Percentiles rank a stretch among this genome's conserved stretches.
These are phyloP conservation scores for Parazoanthus darwini DNA, from an alignment of 92 coral and sea anemone species.

Conservation along the genomic window DNA sequence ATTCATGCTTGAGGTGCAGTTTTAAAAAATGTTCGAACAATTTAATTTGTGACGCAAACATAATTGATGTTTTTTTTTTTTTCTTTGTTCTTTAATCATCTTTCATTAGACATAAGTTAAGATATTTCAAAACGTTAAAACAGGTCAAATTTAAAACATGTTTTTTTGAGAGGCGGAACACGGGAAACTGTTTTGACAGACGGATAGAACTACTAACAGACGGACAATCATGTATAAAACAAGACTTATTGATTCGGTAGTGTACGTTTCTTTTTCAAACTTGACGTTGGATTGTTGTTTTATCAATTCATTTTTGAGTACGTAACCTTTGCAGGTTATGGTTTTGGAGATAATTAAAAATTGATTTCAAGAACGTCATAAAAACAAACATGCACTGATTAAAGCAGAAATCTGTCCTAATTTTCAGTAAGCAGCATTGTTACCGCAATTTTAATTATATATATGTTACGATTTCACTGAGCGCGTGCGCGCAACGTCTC, in stretches of 20 bases:
- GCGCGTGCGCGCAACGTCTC: conserved; percentile 4
- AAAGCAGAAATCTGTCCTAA: not conserved
- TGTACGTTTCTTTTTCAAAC: not conserved
- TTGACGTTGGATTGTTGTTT: not conserved
- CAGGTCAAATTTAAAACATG: too few relatives aligned
- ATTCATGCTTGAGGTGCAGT: too few relatives aligned
- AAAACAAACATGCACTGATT: not conserved
- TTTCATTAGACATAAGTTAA: too few relatives aligned
- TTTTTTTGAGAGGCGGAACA: too few relatives aligned
- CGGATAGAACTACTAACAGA: too few relatives aligned
- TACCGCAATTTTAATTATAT: not conserved
- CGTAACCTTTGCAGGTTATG: not conserved
- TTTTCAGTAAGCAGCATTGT: not conserved
- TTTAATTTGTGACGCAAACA: too few relatives aligned
- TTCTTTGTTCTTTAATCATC: too few relatives aligned
- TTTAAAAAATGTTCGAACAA: too few relatives aligned
- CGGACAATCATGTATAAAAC: too few relatives aligned
- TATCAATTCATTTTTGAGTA: not conserved
- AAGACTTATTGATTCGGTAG: not conserved
- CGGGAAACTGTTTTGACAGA: too few relatives aligned
- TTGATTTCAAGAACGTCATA: not conserved
- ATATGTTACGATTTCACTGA: not conserved
- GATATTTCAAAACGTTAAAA: too few relatives aligned
- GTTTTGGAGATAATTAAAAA: conserved; percentile 14
- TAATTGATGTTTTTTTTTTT: too few relatives aligned